Base-by-base conservation (phyloP, 2,113 vertebrate species). In the Chionodraco myersi region DNA sequence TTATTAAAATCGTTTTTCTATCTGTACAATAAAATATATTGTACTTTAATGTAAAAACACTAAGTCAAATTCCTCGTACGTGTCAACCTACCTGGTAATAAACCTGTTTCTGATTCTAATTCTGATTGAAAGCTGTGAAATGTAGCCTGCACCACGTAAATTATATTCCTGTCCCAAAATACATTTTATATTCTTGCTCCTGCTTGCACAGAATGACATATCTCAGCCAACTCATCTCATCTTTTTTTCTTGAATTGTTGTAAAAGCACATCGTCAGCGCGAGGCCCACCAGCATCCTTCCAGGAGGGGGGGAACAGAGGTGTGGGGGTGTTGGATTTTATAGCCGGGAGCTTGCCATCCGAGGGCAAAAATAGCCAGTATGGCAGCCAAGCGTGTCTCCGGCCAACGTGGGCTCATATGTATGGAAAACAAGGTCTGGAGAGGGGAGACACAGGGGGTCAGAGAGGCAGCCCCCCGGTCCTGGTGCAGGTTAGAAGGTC, bases 401-500 rank as follows among this genome's bases (percentile, higher is more conserved):
- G 45, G 86, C 77, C 83, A 78, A 77, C 84, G 67, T 34, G 1
- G 83, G 75, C 88, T 89, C 85, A 88, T 88, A 89, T 90, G 84
- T 88, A 91, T 87, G 90, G 89, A 91, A 91, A 89, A 86, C 82
- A 23, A 85, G 83, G 88, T 86, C 84, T 85, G 75, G 48, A 80
- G 75, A 83, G 79, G 76, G 79, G 69, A 82, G 83, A 84, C 81
- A 83, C 82, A 77, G 85, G 90, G 87, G 92, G 85, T 86, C 82
- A 84, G 82, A 86, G 88, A 86, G 83, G 88, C 90, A 88, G 88
- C 90, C 93, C 90, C 67, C 30, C 7, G 84, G 90, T 93, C 86
- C 75, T 85, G 86, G 87, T 88, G 72, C 64, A 90, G 89, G 91
- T 89, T 81, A 86, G 88, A 84, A 94, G 92, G 90, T 93, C 93